Percentiles rank a stretch among this genome's conserved stretches.
phyloP scores from a whole-genome alignment of 2,113 vertebrate genomes.

The Oreochromis spilurus region DNA sequence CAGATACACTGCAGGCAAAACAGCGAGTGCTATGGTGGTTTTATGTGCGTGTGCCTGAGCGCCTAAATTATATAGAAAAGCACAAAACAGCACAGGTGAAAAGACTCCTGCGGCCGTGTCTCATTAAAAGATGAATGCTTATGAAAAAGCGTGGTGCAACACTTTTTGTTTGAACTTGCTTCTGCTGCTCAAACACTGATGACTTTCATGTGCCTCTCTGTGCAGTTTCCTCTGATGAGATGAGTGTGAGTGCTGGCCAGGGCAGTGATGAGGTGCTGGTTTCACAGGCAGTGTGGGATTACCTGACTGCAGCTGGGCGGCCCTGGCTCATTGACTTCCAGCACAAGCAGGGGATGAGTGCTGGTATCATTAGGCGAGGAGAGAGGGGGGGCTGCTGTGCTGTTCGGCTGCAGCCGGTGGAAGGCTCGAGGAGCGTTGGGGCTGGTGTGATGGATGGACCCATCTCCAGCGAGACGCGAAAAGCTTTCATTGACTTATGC shows the following conservation, averaged over 20 bases:
- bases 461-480: constrained; percentile 78
- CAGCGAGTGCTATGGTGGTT: background rate
- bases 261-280: constrained; percentile 89
- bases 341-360: constrained; percentile 84
- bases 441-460: constrained; percentile 72
- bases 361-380: constrained; percentile 83
- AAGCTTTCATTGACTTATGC: constrained; percentile 81
- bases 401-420: constrained; percentile 81
- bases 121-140: background rate
- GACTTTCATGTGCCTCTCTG: constrained; percentile 26
- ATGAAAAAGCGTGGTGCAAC: background rate
- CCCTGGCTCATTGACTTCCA: constrained; percentile 88
- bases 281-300: constrained; percentile 90
- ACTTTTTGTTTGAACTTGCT: background rate
- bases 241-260: constrained; percentile 81
- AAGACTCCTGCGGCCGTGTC: background rate
- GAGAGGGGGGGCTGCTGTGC: constrained; percentile 91
- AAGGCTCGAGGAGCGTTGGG: constrained; percentile 71
- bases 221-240: constrained; percentile 79
- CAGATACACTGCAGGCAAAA: background rate
- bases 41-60: background rate
- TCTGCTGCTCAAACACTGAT: background rate
- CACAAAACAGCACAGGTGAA: background rate
- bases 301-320: constrained; percentile 83
- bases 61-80: background rate